Conservation (phyloP, 2,888 invertebrate species). For the Meta bourneti region DNA sequence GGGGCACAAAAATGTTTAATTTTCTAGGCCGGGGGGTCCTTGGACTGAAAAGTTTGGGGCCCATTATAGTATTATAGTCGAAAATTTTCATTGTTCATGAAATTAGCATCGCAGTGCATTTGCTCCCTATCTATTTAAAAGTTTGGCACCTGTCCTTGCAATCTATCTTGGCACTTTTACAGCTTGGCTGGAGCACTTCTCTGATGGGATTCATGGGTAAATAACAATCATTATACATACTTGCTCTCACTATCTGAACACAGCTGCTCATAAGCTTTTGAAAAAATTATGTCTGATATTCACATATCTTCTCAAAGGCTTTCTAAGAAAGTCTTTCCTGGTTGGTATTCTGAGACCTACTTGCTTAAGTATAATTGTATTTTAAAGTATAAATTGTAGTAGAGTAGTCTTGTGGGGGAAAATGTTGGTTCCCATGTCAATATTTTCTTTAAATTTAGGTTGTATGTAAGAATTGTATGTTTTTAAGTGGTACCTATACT, state of each 20-base stretch:
- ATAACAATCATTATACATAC: background rate
- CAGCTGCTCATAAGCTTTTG: constrained; percentile 6
- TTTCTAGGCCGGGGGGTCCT: too few relatives aligned
- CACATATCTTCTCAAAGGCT: constrained; percentile 43
- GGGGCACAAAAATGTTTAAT: too few relatives aligned
- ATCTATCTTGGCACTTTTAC: constrained; percentile 54
- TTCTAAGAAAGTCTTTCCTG: constrained; percentile 59
- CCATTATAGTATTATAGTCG: background rate
- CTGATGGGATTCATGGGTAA: constrained; percentile 9
- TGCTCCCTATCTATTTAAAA: constrained; percentile 46
- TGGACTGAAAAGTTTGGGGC: too few relatives aligned
- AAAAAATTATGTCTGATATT: constrained; percentile 35
- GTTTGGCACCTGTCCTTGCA: constrained; percentile 26
- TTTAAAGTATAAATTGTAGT: too few relatives aligned
- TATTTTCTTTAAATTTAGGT: background rate
- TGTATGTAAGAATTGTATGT: too few relatives aligned
- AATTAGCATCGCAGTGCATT: background rate
- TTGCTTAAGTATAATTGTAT: background rate
- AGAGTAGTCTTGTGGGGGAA: background rate
- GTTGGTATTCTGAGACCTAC: constrained; percentile 26
- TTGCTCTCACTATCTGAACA: background rate
- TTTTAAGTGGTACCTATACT: too few relatives aligned
- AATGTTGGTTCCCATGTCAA: background rate
- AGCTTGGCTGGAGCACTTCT: constrained; percentile 45
- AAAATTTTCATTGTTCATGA: background rate